Conservation (phyloP, 1,140 invertebrate genomes). For the Leptopilina boulardi region DNA sequence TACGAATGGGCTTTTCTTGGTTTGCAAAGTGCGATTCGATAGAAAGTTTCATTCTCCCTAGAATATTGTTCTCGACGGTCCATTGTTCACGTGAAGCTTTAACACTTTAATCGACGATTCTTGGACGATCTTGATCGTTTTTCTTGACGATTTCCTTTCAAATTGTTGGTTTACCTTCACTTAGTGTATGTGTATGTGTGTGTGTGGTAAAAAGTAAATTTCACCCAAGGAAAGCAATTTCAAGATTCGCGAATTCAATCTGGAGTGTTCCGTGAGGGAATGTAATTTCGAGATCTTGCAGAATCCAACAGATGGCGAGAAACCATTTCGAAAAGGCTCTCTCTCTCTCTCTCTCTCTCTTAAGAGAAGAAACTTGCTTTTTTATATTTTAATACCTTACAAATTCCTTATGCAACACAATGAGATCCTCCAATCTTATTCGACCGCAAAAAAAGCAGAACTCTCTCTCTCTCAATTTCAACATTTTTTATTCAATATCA, state of each 20-base stretch:
- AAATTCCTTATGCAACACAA: constrained; percentile 1
- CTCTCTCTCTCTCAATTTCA: neutral
- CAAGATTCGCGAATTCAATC: constrained; percentile 5
- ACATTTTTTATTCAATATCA: neutral
- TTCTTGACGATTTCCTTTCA: constrained; percentile 9
- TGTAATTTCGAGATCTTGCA: constrained; percentile 13
- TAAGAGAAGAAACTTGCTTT: neutral
- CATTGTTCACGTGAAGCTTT: neutral
- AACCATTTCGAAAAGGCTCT: neutral
- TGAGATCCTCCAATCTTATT: constrained; percentile 4
- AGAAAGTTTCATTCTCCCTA: neutral
- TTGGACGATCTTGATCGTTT: neutral
- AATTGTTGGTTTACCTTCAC: too few species aligned
- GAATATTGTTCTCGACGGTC: constrained; percentile 5
- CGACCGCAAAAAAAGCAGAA: neutral
- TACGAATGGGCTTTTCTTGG: constrained; percentile 5
- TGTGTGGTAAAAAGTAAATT: constrained; percentile 6
- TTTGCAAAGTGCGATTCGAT: neutral
- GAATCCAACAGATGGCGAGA: constrained; percentile 12
- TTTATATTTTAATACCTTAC: constrained; percentile 11
- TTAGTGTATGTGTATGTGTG: too few species aligned
- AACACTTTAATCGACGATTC: constrained; percentile 11
- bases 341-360: neutral
- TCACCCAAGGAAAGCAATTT: constrained; percentile 1
- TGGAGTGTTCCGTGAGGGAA: neutral